Evolutionary conservation across 2,797 vertebrate genomes (phyloP).

Genomic region (Bradypus variegatus): DNA sequence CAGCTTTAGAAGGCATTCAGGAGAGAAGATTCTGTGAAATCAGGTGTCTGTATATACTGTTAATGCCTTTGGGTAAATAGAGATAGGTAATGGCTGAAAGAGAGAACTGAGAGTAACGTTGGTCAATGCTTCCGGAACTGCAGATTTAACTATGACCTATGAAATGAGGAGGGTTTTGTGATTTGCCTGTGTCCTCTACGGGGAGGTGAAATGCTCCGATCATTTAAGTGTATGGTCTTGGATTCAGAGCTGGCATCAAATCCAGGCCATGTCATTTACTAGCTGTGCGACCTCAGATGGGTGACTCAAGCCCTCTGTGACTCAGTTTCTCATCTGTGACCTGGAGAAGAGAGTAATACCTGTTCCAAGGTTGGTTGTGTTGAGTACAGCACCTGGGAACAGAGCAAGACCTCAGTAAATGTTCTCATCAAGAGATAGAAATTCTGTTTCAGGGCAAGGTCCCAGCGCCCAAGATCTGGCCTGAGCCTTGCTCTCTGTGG

Average conservation of each 20-base stretch:
- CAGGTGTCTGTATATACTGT: not conserved
- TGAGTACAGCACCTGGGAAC: not conserved
- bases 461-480: fast-evolving
- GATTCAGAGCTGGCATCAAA: not conserved
- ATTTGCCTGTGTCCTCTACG: not conserved
- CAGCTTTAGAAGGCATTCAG: not conserved
- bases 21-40: not conserved
- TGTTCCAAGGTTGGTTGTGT: no score
- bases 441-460: no score
- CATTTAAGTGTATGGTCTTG: not conserved
- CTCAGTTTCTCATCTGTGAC: not conserved
- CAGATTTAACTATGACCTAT: not conserved
- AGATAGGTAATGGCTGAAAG: not conserved
- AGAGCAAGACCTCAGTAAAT: not conserved
- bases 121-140: fast-evolving
- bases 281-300: not conserved
- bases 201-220: not conserved
- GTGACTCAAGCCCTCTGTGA: not conserved
- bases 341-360: not conserved
- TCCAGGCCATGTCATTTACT: not conserved
- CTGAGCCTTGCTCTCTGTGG: not conserved
- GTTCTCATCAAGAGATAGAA: not conserved
- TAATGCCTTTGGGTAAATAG: not conserved
- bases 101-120: not conserved
- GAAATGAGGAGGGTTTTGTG: not conserved